These are phyloP conservation scores for Noturus placidus DNA, from an alignment of 2,113 vertebrate species.

Conservation along the genomic window DNA sequence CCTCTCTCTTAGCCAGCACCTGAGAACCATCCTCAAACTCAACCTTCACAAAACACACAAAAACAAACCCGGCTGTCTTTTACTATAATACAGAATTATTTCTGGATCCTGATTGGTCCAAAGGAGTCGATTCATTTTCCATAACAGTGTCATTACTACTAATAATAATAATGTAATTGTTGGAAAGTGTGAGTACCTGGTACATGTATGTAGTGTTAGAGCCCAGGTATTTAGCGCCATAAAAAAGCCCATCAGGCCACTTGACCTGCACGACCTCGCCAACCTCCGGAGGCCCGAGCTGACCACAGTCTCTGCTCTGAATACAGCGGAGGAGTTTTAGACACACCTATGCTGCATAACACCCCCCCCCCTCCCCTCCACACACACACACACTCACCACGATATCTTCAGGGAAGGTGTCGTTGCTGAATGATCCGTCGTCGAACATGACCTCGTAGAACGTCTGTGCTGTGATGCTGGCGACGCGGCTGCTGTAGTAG, in stretches of 20 bases:
- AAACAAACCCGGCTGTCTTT: background rate
- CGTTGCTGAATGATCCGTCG: conserved; percentile 92
- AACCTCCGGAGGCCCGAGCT: conserved; percentile 86
- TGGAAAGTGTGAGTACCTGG: conserved; percentile 74
- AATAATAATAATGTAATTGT: no score
- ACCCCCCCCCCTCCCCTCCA: background rate
- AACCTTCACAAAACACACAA: conserved; percentile 71
- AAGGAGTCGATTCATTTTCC: background rate
- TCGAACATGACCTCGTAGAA: conserved; percentile 97
- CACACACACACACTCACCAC: conserved; percentile 78
- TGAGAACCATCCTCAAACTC: conserved; percentile 98
- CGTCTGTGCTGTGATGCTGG: conserved; percentile 82
- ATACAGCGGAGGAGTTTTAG: background rate
- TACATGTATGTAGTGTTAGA: conserved; percentile 88
- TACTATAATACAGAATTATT: background rate
- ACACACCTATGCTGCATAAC: background rate
- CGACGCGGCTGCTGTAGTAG: conserved; percentile 91
- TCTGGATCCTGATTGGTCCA: background rate
- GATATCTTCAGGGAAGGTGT: conserved; percentile 96
- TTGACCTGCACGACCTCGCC: conserved; percentile 93
- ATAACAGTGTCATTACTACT: background rate
- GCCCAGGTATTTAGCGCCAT: conserved; percentile 91
- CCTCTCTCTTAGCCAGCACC: conserved; percentile 89
- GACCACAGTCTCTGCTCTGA: conserved; percentile 90
- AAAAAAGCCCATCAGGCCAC: conserved; percentile 95